Conservation (phyloP, 2,888 invertebrate genomes). For the Tenthredo notha region DNA sequence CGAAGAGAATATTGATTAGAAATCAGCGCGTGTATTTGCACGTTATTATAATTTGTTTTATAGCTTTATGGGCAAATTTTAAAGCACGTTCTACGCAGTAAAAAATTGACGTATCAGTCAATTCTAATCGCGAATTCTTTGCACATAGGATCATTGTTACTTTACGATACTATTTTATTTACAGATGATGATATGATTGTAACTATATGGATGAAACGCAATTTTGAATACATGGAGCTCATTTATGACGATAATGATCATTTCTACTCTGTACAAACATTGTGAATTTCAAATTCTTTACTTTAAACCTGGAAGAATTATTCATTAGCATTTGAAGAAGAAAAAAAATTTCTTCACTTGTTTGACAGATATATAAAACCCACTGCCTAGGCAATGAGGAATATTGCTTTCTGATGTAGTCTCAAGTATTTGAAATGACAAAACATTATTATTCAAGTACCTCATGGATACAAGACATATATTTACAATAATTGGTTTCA, state of each 20-base stretch:
- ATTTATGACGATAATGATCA: neutral
- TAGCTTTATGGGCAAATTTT: neutral
- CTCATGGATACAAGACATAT: constrained; percentile 7
- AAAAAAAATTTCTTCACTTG: neutral
- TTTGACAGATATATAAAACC: neutral
- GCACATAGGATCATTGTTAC: neutral
- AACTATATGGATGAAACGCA: neutral
- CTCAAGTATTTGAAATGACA: neutral
- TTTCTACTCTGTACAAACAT: neutral
- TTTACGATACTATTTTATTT: constrained; percentile 9
- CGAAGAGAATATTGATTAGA: constrained; percentile 15
- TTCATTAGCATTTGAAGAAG: neutral
- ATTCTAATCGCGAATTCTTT: constrained; percentile 17
- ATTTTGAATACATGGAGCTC: neutral
- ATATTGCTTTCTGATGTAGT: neutral
- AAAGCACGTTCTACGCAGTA: neutral
- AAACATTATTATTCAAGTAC: neutral
- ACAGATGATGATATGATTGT: neutral
- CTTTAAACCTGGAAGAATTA: neutral
- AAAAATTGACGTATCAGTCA: neutral
- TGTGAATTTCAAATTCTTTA: neutral
- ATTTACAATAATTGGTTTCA: constrained; percentile 5
- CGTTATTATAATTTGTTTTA: neutral
- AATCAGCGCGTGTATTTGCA: constrained; percentile 10
- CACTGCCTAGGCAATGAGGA: neutral